phyloP scores from a whole-genome alignment of 2,888 invertebrate genomes.

The Scaptomyza cyrtandrae region DNA sequence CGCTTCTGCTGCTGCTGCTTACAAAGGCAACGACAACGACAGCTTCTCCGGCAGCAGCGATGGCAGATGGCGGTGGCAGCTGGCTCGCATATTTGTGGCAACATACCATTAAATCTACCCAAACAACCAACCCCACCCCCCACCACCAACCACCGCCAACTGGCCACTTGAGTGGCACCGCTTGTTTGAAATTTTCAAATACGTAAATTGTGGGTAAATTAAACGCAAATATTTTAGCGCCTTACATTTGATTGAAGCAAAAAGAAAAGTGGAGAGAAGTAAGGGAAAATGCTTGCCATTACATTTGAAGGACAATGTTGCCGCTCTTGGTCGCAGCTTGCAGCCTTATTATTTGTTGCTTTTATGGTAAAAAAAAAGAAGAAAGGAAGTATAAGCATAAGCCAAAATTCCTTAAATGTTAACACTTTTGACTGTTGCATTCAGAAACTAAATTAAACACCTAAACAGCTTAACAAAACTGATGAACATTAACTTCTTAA shows the following conservation, averaged over 20 bases:
- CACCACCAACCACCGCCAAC: no score
- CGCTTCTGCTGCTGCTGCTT: not conserved
- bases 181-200: constrained; percentile 22
- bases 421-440: no score
- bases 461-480: no score
- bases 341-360: not conserved
- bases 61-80: not conserved
- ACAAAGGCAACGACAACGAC: not conserved
- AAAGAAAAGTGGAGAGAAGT: not conserved
- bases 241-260: constrained; percentile 7
- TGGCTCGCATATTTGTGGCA: constrained; percentile 17
- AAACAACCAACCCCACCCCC: no score
- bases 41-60: not conserved
- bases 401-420: not conserved
- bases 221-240: constrained; percentile 17
- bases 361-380: no score
- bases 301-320: constrained; percentile 9
- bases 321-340: constrained; percentile 5
- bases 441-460: no score
- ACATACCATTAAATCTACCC: no score
- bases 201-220: constrained; percentile 22
- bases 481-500: no score
- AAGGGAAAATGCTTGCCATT: not conserved
- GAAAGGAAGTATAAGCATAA: no score
- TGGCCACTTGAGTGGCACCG: constrained; percentile 15